Evolutionary conservation across 2,113 vertebrate species (phyloP).

Genomic region (pig (Sus scrofa)): T2T-Sscrofa CM000813.6:33946001-33946500

Average conservation of each 20-base stretch:
- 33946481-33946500: neutral
- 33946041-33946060: neutral
- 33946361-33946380: slow-evolving; percentile 28
- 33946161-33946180: neutral
- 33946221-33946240: slow-evolving; percentile 39
- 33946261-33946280: neutral
- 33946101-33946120: neutral
- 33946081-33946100: neutral
- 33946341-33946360: neutral
- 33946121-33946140: neutral
- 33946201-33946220: neutral
- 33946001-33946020: neutral
- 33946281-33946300: neutral
- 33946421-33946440: neutral
- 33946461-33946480: neutral
- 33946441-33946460: neutral
- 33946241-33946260: neutral
- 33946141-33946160: neutral
- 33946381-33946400: neutral
- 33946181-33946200: neutral
- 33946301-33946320: neutral
- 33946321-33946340: neutral
- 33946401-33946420: neutral
- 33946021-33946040: neutral
- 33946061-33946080: neutral